phyloP scores from a whole-genome alignment of 2,888 invertebrate species.

The Diarsia brunnea region DNA sequence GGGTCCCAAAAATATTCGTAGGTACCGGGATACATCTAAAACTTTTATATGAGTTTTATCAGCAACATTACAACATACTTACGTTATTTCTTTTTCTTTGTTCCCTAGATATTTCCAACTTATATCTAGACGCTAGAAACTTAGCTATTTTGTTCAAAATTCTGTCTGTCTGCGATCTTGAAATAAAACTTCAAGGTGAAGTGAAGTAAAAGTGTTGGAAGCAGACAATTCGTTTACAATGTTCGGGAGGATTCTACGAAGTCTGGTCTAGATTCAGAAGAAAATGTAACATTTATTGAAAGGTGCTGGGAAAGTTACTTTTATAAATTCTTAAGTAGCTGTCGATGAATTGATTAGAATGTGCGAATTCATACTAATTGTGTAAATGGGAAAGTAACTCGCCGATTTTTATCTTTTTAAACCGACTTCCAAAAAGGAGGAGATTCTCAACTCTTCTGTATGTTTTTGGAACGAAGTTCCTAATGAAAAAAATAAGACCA shows the following conservation, averaged over 20 bases:
- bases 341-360: not conserved
- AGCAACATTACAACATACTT: not conserved
- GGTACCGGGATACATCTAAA: not conserved
- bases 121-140: conserved; percentile 6
- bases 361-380: not conserved
- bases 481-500: too few relatives aligned
- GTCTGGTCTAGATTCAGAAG: conserved; percentile 21
- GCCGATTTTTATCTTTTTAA: not conserved
- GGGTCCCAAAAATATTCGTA: conserved; percentile 21
- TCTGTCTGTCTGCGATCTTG: conserved; percentile 34
- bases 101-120: not conserved
- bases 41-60: conserved; percentile 19
- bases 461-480: too few relatives aligned
- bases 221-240: conserved; percentile 27
- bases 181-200: conserved; percentile 46
- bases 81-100: not conserved
- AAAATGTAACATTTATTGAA: not conserved
- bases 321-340: not conserved
- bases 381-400: not conserved
- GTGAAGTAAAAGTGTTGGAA: conserved; percentile 47
- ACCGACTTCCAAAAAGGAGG: too few relatives aligned
- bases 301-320: conserved; percentile 1
- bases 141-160: conserved; percentile 29
- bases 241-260: conserved; percentile 18
- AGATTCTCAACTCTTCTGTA: too few relatives aligned